Evolutionary conservation across 2,797 vertebrate species (phyloP), one percentile per base, ranked within the genome.

Genomic region (Pteropus rufus): DNA sequence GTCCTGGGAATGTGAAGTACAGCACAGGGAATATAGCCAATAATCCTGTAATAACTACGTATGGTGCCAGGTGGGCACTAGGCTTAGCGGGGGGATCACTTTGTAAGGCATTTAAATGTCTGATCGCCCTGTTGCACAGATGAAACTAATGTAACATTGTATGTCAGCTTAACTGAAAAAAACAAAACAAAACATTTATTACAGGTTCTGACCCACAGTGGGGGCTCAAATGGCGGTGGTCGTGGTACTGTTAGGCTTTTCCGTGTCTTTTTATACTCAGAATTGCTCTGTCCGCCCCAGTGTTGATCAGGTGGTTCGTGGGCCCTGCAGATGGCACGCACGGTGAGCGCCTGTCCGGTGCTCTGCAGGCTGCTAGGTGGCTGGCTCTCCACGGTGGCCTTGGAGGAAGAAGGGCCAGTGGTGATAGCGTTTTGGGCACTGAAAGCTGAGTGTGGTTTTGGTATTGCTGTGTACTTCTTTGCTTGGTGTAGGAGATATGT

Each of bases 341-440:
- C 6, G 2, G 26, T 14, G 0, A 2, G 39, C 11, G 34, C 26
- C 23, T 16, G 2, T 21, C 31, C 10, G 70, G 5, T 12, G 7
- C 14, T 9, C 9, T n/a, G 26, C 14, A 4, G 31, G 5, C 15
- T 54, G 52, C 52, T 36, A 0, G 36, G 69, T 36, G 36, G 84
- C 36, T 10, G 36, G 31, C 1, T 24, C 26, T 21, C 14, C 15
- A 0, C 1, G 5, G 41, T 31, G 16, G 21, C 9, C 44, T 36
- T 34, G 90, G 56, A 79, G 84, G 70, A 75, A 8, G 46, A 18
- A 46, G 19, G 34, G 36, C 34, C 29, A 5, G 39, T 7, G 44
- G 19, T 39, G 15, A 12, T 12, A 6, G 64, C 5, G 2, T 21
- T 54, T 79, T 2, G 1, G 31, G 31, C 8, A 3, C 26, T 12